These are phyloP conservation scores for Drosophila nikananu DNA, from an alignment of 1,140 invertebrate species.

Conservation along the genomic window DNA sequence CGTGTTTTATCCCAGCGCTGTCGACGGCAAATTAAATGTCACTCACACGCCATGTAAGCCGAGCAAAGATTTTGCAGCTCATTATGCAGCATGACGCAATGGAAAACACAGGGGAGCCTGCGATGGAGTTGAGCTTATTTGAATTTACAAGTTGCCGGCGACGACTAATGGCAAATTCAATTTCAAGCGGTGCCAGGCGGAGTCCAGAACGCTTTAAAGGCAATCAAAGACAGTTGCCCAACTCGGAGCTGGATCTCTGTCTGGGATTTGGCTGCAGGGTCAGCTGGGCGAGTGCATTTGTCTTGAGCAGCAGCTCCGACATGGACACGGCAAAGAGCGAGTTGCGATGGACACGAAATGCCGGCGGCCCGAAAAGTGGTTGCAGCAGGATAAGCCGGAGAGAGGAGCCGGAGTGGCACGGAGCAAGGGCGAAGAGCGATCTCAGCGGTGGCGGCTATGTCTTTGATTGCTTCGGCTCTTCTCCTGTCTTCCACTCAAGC, in stretches of 20 bases:
- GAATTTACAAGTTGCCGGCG: constrained; percentile 54
- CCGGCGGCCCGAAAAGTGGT: constrained; percentile 38
- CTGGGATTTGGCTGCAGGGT: constrained; percentile 73
- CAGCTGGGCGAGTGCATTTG: constrained; percentile 66
- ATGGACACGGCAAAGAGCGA: constrained; percentile 45
- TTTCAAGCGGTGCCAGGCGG: constrained; percentile 39
- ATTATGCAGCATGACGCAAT: constrained; percentile 79
- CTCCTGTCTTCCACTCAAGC: constrained; percentile 69
- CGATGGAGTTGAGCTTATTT: constrained; percentile 29
- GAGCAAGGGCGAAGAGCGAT: constrained; percentile 14
- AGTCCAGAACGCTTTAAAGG: constrained; percentile 59
- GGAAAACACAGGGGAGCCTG: constrained; percentile 42
- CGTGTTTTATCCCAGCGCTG: constrained; percentile 37
- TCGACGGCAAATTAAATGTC: constrained; percentile 77
- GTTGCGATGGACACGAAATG: constrained; percentile 57
- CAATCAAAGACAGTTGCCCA: constrained; percentile 58
- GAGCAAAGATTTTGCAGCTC: constrained; percentile 66
- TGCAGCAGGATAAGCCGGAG: constrained; percentile 20
- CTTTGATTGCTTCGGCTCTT: constrained; percentile 64
- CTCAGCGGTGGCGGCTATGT: constrained; percentile 53
- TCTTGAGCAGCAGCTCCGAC: constrained; percentile 59
- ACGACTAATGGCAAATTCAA: constrained; percentile 69
- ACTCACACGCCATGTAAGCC: constrained; percentile 75
- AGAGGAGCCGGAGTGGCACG: background rate
- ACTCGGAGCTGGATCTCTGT: constrained; percentile 39